Conservation (phyloP, 2,113 vertebrate genomes). For the Semicossyphus pulcher region DNA sequence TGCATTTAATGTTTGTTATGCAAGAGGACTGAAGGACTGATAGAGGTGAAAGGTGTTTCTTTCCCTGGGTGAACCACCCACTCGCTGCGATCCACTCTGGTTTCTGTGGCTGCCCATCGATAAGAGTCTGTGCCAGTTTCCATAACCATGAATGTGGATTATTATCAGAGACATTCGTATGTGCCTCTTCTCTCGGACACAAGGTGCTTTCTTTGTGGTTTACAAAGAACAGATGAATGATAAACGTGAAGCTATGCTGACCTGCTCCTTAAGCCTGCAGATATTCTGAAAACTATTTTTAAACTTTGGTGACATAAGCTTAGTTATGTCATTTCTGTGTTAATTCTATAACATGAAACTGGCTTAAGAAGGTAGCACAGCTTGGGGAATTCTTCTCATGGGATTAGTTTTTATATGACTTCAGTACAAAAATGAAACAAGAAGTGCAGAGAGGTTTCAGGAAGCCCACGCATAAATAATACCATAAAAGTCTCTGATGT, state of each 20-base stretch:
- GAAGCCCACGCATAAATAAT: neutral
- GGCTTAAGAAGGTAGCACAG: neutral
- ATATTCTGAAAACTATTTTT: neutral
- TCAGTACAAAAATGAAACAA: neutral
- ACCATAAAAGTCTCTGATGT: neutral
- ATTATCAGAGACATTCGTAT: neutral
- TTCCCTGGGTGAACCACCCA: neutral
- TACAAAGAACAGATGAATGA: conserved; percentile 29
- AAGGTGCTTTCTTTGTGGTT: neutral
- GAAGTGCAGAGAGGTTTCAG: neutral
- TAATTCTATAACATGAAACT: neutral
- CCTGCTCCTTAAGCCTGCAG: neutral
- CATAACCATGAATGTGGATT: neutral
- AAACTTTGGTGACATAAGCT: neutral
- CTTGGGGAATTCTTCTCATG: neutral
- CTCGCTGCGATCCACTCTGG: no score
- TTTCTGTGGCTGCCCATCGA: neutral
- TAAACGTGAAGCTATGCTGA: conserved; percentile 14
- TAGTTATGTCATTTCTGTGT: neutral
- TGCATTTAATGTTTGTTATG: no score
- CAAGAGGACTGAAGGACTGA: no score
- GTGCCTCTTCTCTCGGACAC: neutral
- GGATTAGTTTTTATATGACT: neutral
- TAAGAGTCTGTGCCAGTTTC: no score
- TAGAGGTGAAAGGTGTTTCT: neutral